Evolutionary conservation across 2,797 vertebrate species (phyloP), one percentile per base, ranked within the genome.

Genomic region (Macropodus opercularis): DNA sequence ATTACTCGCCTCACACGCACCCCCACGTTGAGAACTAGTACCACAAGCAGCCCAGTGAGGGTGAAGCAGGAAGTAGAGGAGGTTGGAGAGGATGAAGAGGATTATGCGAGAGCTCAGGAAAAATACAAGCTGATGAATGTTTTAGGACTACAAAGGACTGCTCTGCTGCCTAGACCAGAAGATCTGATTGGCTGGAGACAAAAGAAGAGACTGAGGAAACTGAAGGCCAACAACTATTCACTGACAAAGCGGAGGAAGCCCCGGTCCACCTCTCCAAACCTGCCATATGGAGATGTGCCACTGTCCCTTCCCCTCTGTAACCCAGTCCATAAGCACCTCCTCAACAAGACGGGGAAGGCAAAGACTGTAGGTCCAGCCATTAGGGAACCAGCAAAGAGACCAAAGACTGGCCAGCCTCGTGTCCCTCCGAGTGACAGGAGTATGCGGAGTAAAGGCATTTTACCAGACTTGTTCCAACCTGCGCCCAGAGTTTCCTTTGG

Each of bases 61-160:
- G 79, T 93, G 11, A 94, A 93, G 73, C 87, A 92, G 77, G 91
- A 93, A 46, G 77, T 63, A 0, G 85, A 87, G 59, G 85, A 89
- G 42, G 74, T 90, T 0, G 78, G 77, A 23, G 91, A 87, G 42
- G 93, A 94, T 44, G 92, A 94, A 50, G 83, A 90, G 54, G 91
- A 93, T 72, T 91, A 87, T 48, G 90, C 89, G 2, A 85, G 90
- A 56, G 90, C 87, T 5, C 91, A 91, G 74, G 92, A 94, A 80
- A 94, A 94, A 70, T 94, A 94, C 80, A 86, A 91, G 55, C 80
- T 94, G 21, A 93, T 94, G 85, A 89, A 84, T 51, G 92, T 94
- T 13, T 86, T 94, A 39, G 93, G 93, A 23, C 81, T 94, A 14
- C 92, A 93, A 81, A 89, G 93, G 72, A 94, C 93, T 0, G 91